A percentile compares a stretch with the other conserved stretches of the same genome.
These are phyloP conservation scores for Drosophila watanabei DNA, from an alignment of 1,140 invertebrate species.

Conservation along the genomic window DNA sequence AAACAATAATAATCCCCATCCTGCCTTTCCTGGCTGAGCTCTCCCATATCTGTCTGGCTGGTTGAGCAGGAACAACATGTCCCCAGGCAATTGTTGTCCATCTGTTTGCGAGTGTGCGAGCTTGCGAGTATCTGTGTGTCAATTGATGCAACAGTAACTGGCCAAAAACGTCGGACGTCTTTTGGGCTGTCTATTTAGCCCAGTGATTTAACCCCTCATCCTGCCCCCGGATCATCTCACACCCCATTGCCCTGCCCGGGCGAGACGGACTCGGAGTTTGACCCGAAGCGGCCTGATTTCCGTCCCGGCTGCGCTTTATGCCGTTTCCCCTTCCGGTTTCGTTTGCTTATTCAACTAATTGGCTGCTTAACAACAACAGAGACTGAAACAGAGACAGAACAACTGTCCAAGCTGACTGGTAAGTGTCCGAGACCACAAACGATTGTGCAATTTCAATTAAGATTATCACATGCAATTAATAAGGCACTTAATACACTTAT, in stretches of 20 bases:
- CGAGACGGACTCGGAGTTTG: constrained; percentile 10
- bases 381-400: constrained; percentile 32
- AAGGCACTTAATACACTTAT: constrained; percentile 54
- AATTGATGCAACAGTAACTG: constrained; percentile 77
- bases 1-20: constrained; percentile 75
- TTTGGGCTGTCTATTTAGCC: constrained; percentile 78
- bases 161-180: constrained; percentile 71
- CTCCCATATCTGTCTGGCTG: constrained; percentile 51
- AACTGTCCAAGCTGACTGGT: constrained; percentile 44
- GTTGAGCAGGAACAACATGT: constrained; percentile 66
- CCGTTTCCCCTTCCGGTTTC: constrained; percentile 28
- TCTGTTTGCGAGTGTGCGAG: constrained; percentile 19
- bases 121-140: constrained; percentile 42
- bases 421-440: constrained; percentile 41
- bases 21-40: constrained; percentile 5
- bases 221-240: background rate
- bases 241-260: background rate
- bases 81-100: constrained; percentile 68
- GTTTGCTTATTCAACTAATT: constrained; percentile 62
- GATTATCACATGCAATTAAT: constrained; percentile 62
- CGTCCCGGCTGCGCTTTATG: constrained; percentile 30
- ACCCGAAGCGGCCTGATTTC: constrained; percentile 32
- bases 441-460: constrained; percentile 78
- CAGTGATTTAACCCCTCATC: constrained; percentile 64
- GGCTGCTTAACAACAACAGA: constrained; percentile 69